Conservation (phyloP, 2,888 invertebrate species). For the Oxytorus armatus region DNA sequence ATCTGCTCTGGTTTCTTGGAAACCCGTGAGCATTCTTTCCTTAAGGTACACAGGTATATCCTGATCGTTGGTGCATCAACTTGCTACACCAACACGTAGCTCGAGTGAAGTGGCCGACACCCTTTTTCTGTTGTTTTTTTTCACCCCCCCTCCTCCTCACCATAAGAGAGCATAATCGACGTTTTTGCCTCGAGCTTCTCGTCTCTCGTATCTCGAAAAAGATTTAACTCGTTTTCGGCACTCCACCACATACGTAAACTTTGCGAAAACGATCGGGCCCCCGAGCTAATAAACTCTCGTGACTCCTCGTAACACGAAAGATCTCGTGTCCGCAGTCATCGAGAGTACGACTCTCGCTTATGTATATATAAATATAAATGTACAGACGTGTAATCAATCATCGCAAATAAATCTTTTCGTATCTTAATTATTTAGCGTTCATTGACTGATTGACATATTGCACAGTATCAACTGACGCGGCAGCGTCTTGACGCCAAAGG, state of each 20-base stretch:
- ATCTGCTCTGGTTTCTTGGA: conserved; percentile 76
- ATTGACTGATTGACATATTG: conserved; percentile 9
- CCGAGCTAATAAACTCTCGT: conserved; percentile 66
- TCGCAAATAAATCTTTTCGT: conserved; percentile 25
- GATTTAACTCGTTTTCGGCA: conserved; percentile 68
- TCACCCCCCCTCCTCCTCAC: neutral
- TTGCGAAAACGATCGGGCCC: conserved; percentile 65
- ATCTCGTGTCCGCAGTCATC: conserved; percentile 32
- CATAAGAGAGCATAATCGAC: conserved; percentile 64
- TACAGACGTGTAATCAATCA: conserved; percentile 37
- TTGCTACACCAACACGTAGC: conserved; percentile 36
- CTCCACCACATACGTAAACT: conserved; percentile 46
- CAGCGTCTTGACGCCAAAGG: too few species aligned
- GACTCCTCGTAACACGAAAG: conserved; percentile 52
- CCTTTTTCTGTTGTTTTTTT: conserved; percentile 30
- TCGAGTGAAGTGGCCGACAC: conserved; percentile 63
- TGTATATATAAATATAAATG: neutral
- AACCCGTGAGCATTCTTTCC: conserved; percentile 62
- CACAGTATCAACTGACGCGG: too few species aligned
- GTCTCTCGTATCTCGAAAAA: conserved; percentile 37
- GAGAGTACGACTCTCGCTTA: neutral
- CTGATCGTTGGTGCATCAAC: conserved; percentile 50
- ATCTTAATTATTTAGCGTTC: conserved; percentile 15
- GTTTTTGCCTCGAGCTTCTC: conserved; percentile 63
- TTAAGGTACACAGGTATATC: conserved; percentile 42